Conservation (phyloP, 2,113 vertebrate genomes). For the Platichthys flesus region DNA sequence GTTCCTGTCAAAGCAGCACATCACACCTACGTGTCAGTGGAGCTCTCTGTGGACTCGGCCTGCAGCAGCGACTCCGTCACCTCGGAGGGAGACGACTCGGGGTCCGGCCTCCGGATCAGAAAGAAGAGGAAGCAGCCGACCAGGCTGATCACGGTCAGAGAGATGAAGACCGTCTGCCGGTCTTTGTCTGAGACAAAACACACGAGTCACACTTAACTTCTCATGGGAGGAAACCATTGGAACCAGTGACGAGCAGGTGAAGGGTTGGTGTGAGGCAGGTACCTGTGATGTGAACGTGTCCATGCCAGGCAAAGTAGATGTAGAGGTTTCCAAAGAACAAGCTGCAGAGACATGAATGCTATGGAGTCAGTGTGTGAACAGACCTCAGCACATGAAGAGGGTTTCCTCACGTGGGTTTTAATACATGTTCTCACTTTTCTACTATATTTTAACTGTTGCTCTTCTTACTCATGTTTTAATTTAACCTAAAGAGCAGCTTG, state of each 20-base stretch:
- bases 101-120: constrained; percentile 89
- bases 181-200: constrained; percentile 86
- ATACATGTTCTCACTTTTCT: no score
- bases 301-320: constrained; percentile 94
- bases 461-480: no score
- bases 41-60: constrained; percentile 59
- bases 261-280: no score
- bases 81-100: constrained; percentile 60
- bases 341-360: constrained; percentile 74
- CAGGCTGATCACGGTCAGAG: constrained; percentile 95
- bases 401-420: no score
- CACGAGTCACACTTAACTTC: constrained; percentile 29
- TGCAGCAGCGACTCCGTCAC: constrained; percentile 65
- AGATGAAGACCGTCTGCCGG: constrained; percentile 94
- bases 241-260: neutral
- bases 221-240: neutral
- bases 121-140: constrained; percentile 97
- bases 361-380: neutral
- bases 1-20: no score
- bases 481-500: no score
- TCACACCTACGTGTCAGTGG: constrained; percentile 57
- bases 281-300: constrained; percentile 94
- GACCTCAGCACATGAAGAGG: neutral
- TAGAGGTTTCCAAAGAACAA: constrained; percentile 98
- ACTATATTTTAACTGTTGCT: no score